Base-by-base conservation (phyloP, 2,888 invertebrate species). In the Stenolophus ochropezus region DNA sequence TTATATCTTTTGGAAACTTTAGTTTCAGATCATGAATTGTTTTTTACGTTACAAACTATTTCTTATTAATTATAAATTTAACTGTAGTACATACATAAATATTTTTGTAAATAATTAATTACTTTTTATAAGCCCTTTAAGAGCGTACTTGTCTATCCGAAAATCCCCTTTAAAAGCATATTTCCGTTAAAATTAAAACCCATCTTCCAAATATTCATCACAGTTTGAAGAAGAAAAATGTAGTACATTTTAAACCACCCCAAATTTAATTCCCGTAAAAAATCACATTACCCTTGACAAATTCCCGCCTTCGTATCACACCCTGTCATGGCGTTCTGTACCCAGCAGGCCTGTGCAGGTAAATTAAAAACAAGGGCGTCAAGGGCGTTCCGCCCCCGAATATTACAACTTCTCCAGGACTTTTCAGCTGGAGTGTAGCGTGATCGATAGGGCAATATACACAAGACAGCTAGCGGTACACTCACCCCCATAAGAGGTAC, bases 371-470 rank as follows among this genome's bases (percentile, higher is more conserved):
- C 49, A 73, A 47, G 61, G 5, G 49, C 73, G 25, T 42, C 23
- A 21, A 61, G 61, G 23, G 27, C n/a, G 73, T 23, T 61, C 23
- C 23, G 5, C 61, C 21, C 20, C n/a, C 47, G 23, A 49, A 73
- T 49, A 73, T 73, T 73, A 73, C 42, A 73, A 73, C 21, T 73
- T 73, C 73, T 73, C 73, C n/a, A 49, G 14, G 73, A 73, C 73
- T 73, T 73, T 49, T 49, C 47, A 73, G 14, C 49, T n/a, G 21
- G 47, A 73, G 73, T 73, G 73, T 42, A 61, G 61, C 5, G 71
- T 73, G 73, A 73, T 73, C 73, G 73, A 73, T 73, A 49, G 73
- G 16, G 73, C 73, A 73, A 73, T 73, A 73, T 73, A 73, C 47
- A 73, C 42, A 20, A 71, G 42, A 42, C 71, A 71, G 73, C 73